phyloP scores from a whole-genome alignment of 2,113 vertebrate species.

The Syngnathoides biaculeatus region DNA sequence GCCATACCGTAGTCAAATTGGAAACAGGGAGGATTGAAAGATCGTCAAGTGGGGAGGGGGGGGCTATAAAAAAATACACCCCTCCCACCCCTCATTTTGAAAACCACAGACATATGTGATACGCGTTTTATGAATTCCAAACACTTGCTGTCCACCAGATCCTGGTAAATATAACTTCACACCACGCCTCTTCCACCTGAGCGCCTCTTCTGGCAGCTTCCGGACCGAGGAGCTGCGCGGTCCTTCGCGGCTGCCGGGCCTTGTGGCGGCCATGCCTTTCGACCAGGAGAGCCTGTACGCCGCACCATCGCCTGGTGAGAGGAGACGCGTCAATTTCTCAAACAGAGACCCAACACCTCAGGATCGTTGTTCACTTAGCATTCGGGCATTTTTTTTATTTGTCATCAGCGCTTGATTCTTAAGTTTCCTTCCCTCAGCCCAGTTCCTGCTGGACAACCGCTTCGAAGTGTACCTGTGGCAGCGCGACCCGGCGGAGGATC shows the following conservation, averaged over 20 bases:
- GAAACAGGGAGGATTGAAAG: too few relatives aligned
- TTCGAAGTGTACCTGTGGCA: conserved; percentile 81
- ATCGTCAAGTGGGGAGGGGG: too few relatives aligned
- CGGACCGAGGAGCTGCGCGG: conserved; percentile 61
- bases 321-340: neutral
- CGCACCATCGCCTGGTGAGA: conserved; percentile 70
- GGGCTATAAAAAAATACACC: too few relatives aligned
- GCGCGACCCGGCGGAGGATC: conserved; percentile 26
- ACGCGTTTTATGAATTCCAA: neutral
- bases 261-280: conserved; percentile 72
- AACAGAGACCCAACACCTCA: neutral
- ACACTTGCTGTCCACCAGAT: conserved; percentile 51
- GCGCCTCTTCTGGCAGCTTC: conserved; percentile 62
- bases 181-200: conserved; percentile 75
- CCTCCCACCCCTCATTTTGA: too few relatives aligned
- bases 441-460: conserved; percentile 76
- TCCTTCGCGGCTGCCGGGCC: conserved; percentile 48
- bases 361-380: neutral
- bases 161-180: conserved; percentile 77
- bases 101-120: too few relatives aligned
- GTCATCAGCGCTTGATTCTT: neutral
- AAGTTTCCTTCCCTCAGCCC: conserved; percentile 48
- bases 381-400: neutral
- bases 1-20: too few relatives aligned
- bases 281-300: conserved; percentile 70